Evolutionary conservation across 2,113 vertebrate species (phyloP), one percentile per base, ranked within the genome.

Genomic region (Calyptomena viridis): DNA sequence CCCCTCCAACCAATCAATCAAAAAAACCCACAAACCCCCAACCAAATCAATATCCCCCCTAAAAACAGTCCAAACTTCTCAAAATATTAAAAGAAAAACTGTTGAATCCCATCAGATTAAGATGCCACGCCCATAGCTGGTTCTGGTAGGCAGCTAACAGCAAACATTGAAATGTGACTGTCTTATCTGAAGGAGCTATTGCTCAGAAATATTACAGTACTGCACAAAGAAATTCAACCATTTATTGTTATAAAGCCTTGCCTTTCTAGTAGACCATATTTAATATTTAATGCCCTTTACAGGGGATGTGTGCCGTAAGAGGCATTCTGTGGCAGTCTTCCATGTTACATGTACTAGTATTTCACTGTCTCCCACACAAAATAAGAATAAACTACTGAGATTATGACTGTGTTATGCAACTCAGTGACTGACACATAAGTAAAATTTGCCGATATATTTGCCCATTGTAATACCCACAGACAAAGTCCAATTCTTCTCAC

Each of bases 331-430:
- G 89, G 44, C 78, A 92, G 71, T 58, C 89, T 53, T 83, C 49
- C 87, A 63, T 44, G 53, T 9, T 35, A 33, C 66, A 86, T 12
- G 23, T 59, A 73, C 27, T n/a, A 64, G 37, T 74, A 67, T 59
- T 83, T 95, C 81, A 64, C 68, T 33, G 33, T 82, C 74, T 87
- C 83, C 85, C 69, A 77, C 74, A 63, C 66, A 79, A 93, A 96
- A 85, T 22, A 81, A 87, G 80, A 95, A 90, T 59, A 92, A 95
- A 92, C 14, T 74, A 77, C 75, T 40, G 44, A 83, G 58, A 90
- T 68, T 56, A 84, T 12, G 69, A 59, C 52, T 63, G 59, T 17
- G 59, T 95, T 94, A 95, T 0, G 2, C 79, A 97, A 96, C 24
- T 25, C 2, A 4, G 46, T 84, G 89, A 94, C 87, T 88, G 92